Base-by-base conservation (phyloP, 2,888 invertebrate genomes). In the Lamellibrachia satsuma region DNA sequence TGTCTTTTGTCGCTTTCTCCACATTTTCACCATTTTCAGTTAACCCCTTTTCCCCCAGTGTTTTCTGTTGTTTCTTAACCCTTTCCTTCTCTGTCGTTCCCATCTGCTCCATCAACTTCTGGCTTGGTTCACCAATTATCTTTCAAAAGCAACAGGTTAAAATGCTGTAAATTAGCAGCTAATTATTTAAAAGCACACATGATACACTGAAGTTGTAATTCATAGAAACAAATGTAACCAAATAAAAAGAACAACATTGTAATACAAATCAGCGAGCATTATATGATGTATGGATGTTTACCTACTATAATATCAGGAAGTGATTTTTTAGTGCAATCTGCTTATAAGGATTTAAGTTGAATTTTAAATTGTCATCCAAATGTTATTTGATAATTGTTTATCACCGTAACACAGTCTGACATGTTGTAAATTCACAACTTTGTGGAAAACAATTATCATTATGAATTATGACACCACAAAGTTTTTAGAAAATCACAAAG, bases 71-170 rank as follows among this genome's bases (percentile, higher is more conserved):
- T 91, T 97, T 97, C 94, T 97, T 97, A 92, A 98, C 96, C 91
- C 99, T 97, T 22, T 97, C 97, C 94, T 98, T 97, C 96, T 99
- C 99, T 95, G 97, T 97, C 94, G 97, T 97, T 0, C 98, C 97
- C 97, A 98, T 97, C 95, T 97, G 97, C 93, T 97, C 97, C 95
- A 97, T 97, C 95, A 97, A 97, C 91, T 97, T 96, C 92, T 97
- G 97, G 95, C 98, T 98, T 1, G 98, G 98, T 93, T 97, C 97
- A 15, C 97, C 97, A 39, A 96, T 94, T 7, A 97, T 96, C 95
- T 97, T 94, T 6, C 94, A 94, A 92, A 39, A n/a, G n/a, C 39
- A 39, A 39, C 0, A 39, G 39, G 22, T 11, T 75, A 75, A 75
- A 75, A 15, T 75, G 75, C 15, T 6, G 22, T 22, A 91, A 91